Conservation (phyloP, 2,113 vertebrate genomes). For the Ammodytes marinus region DNA sequence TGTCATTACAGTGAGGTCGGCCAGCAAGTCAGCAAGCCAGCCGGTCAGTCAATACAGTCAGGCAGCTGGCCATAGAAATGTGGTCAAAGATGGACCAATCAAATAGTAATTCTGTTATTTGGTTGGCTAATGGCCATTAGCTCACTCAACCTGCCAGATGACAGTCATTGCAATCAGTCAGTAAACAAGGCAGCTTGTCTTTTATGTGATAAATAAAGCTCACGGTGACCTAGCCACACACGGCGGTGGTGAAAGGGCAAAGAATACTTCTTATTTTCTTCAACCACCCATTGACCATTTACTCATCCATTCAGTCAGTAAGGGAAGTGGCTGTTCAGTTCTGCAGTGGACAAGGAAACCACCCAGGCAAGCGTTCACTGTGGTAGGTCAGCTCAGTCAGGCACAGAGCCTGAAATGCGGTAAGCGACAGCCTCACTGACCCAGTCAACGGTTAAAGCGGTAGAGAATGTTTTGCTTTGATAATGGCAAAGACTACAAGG, state of each 20-base stretch:
- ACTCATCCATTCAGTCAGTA: slow-evolving; percentile 48
- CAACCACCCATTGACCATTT: slow-evolving; percentile 50
- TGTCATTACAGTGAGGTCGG: slow-evolving; percentile 55
- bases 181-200: slow-evolving; percentile 32
- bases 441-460: slow-evolving; percentile 26
- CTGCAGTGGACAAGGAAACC: slow-evolving; percentile 38
- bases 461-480: background rate
- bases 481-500: background rate
- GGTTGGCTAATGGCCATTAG: slow-evolving; percentile 26
- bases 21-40: slow-evolving; percentile 52
- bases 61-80: slow-evolving; percentile 15
- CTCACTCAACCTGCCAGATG: slow-evolving; percentile 14
- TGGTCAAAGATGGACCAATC: slow-evolving; percentile 34
- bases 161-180: slow-evolving; percentile 22
- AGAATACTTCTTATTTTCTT: slow-evolving; percentile 40
- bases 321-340: slow-evolving; percentile 37
- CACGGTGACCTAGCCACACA: slow-evolving; percentile 8
- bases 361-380: slow-evolving; percentile 38
- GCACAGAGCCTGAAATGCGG: slow-evolving; percentile 45
- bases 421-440: slow-evolving; percentile 25
- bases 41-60: slow-evolving; percentile 36
- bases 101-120: slow-evolving; percentile 20
- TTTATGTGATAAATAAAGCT: slow-evolving; percentile 45
- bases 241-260: slow-evolving; percentile 20
- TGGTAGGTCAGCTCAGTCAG: slow-evolving; percentile 21